Conservation (phyloP, 1,140 invertebrate species). For the Dinothrombium tinctorium region DNA sequence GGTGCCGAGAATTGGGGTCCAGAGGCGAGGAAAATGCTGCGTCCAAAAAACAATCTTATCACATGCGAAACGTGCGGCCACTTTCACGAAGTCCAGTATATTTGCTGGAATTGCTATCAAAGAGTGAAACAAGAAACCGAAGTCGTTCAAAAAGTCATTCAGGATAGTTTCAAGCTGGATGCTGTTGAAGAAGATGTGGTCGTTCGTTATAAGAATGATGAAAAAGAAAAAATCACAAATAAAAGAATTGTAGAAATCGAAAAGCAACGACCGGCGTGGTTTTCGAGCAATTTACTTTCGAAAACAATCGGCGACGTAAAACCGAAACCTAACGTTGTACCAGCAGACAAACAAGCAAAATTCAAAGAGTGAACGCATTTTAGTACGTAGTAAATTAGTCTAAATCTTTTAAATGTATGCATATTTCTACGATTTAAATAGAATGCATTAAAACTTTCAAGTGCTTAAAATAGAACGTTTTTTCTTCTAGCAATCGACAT, state of each 20-base stretch:
- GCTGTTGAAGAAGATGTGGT: constrained; percentile 58
- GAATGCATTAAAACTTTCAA: too few species aligned
- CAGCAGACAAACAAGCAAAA: too few species aligned
- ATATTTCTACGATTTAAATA: too few species aligned
- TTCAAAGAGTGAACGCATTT: too few species aligned
- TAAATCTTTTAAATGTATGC: too few species aligned
- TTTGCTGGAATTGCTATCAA: constrained; percentile 63
- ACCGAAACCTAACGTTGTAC: too few species aligned
- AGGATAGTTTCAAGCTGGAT: constrained; percentile 21
- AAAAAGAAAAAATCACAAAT: constrained; percentile 27
- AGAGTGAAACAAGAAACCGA: constrained; percentile 51
- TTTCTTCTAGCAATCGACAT: too few species aligned
- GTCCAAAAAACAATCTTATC: constrained; percentile 43
- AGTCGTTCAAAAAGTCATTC: constrained; percentile 40
- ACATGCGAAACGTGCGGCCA: constrained; percentile 54
- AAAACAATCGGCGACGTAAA: too few species aligned
- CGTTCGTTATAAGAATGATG: constrained; percentile 48
- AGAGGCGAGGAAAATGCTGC: constrained; percentile 32
- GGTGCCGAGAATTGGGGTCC: constrained; percentile 30
- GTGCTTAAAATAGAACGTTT: too few species aligned
- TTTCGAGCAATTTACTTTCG: constrained; percentile 51
- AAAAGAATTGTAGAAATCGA: constrained; percentile 48
- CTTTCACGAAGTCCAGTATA: constrained; percentile 39
- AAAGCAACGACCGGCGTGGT: constrained; percentile 47
- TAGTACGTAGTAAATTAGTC: too few species aligned